Evolutionary conservation across 2,888 invertebrate species (phyloP).

Genomic region (Tethea ocularis): DNA sequence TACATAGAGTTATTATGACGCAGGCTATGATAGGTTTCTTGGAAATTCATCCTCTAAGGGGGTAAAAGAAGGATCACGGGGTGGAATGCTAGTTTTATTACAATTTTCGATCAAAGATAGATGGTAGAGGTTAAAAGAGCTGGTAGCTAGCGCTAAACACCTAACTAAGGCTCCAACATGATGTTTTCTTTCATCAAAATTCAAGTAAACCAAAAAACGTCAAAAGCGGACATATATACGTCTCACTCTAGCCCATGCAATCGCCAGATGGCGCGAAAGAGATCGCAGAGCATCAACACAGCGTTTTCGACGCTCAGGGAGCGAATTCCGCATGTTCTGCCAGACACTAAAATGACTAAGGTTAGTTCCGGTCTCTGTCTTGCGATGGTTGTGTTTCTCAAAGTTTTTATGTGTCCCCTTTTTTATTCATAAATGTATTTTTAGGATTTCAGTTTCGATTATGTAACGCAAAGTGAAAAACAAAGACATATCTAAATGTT

Average conservation of each 20-base stretch:
- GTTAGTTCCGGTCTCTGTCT: slow-evolving; percentile 75
- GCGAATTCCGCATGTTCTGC: slow-evolving; percentile 97
- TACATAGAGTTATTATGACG: too few relatives aligned
- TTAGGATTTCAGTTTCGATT: not conserved
- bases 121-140: too few relatives aligned
- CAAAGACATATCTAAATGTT: too few relatives aligned
- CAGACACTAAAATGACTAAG: slow-evolving; percentile 97
- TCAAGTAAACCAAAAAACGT: not conserved
- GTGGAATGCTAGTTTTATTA: too few relatives aligned
- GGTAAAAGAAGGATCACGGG: too few relatives aligned
- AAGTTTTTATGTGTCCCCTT: not conserved
- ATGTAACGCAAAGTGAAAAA: too few relatives aligned
- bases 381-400: not conserved
- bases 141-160: too few relatives aligned
- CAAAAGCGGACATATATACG: slow-evolving; percentile 23
- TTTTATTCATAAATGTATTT: not conserved
- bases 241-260: slow-evolving; percentile 54
- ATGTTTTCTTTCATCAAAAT: not conserved
- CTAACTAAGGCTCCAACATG: not conserved
- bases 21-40: too few relatives aligned
- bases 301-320: slow-evolving; percentile 96
- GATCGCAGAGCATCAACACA: slow-evolving; percentile 97
- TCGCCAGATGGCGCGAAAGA: slow-evolving; percentile 80
- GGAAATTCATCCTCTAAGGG: too few relatives aligned
- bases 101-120: too few relatives aligned